Base-by-base conservation (phyloP, 2,797 vertebrate genomes). In the Tamandua tetradactyla region DNA sequence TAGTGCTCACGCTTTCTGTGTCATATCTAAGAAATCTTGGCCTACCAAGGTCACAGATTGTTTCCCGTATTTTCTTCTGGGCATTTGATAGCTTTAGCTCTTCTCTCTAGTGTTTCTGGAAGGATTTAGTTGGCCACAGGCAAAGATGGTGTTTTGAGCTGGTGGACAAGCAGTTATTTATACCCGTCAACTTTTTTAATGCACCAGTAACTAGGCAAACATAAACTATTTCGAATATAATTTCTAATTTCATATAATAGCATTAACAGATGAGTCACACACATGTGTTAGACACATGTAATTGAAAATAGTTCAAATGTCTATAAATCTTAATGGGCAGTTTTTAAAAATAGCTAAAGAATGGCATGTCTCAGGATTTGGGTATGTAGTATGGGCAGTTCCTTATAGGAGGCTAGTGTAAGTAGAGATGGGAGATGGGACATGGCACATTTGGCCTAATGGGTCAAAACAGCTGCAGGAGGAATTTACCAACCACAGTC, bases 1-100 rank as follows among this genome's bases (percentile, higher is more conserved):
- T 52, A 89, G 71, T 8, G 0, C 30, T 57, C 44, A 93, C 25
- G 44, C 4, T 69, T 88, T 84, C 87, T 68, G 12, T 87, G 27
- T 83, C 40, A 88, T 66, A 27, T 81, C 85, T 90, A 81, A 78
- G 35, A 95, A 86, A 74, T 66, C 4, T 68, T 66, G 40, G 40
- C n/a, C 32, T 11, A 72, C 2, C n/a, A 94, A 52, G 20, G 37
- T 93, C 79, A 93, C 3, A 82, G 49, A 87, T 81, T 52, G 71
- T 49, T 37, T 72, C n/a, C 76, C 71, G 40, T 62, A 9, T 35
- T 74, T 91, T 68, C 35, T 91, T 91, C 11, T 52, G 84, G 9
- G 35, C 0, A 30, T 72, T 75, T 81, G 37, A n/a, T 32, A 79
- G 20, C 40, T 78, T 59, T 80, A 64, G 35, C 20, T 64, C 10